Base-by-base conservation (phyloP, 2,797 vertebrate species). In the Pempheris klunzingeri region DNA sequence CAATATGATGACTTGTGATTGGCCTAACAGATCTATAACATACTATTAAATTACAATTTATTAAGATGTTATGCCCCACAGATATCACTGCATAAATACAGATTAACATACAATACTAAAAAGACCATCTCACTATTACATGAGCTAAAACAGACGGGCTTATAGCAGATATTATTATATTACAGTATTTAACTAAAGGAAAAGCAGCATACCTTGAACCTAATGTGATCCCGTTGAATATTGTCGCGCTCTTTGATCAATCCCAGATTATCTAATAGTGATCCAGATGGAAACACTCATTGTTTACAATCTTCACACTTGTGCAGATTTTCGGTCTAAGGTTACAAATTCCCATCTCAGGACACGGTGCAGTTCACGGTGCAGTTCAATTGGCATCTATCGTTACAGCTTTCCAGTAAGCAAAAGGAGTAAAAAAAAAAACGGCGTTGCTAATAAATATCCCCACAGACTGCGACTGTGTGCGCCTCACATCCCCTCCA, bases 171-270 rank as follows among this genome's bases (percentile, higher is more conserved):
- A n/a, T n/a, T n/a, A n/a, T n/a, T n/a, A n/a, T n/a, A n/a, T n/a
- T n/a, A n/a, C n/a, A n/a, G n/a, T n/a, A n/a, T n/a, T n/a, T n/a
- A n/a, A n/a, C n/a, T n/a, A n/a, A n/a, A n/a, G n/a, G 1, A 26
- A 52, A 43, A 36, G 7, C 30, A 63, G 7, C 73, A 24, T 62
- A 87, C 77, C 77, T 84, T 60, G 0, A 55, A 59, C 17, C 30
- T 41, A 2, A 9, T 28, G n/a, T 15, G 15, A 32, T 26, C 10
- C 12, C 2, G 53, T 36, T 5, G 26, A 63, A 38, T 11, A 39
- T 2, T 5, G 20, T 26, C 17, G 46, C 28, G 15, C 9, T 44
- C 5, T 49, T 12, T 46, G n/a, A 18, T 70, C n/a, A 68, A n/a
- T 55, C 49, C 4, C 52, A 47, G 69, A n/a, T 71, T 22, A 62